Evolutionary conservation across 2,113 vertebrate genomes (phyloP).

Genomic region (Mus musculus): DNA sequence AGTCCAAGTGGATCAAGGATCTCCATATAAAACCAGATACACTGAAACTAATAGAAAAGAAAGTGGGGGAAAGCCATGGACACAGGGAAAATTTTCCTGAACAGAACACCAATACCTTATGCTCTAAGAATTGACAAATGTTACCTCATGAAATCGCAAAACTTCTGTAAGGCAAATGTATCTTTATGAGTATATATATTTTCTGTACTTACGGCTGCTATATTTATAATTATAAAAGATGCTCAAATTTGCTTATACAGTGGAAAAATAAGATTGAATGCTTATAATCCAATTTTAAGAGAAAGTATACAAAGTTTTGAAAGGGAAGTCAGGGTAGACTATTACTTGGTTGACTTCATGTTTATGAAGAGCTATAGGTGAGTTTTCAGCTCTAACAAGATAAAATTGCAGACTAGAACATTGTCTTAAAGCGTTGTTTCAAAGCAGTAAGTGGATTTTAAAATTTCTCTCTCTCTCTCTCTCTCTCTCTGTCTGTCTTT

Average conservation of each 20-base stretch:
- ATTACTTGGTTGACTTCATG: no score
- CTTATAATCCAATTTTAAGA: slow-evolving; percentile 2
- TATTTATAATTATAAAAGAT: slow-evolving; percentile 44
- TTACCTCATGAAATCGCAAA: background rate
- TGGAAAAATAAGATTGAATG: background rate
- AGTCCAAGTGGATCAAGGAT: no score
- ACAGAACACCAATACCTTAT: no score
- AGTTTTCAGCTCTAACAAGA: background rate
- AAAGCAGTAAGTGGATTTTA: background rate
- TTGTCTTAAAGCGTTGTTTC: background rate
- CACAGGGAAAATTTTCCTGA: no score
- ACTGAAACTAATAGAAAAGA: no score
- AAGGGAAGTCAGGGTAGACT: background rate
- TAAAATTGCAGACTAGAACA: background rate
- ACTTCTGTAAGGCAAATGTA: background rate
- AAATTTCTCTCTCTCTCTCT: no score
- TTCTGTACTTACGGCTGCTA: background rate
- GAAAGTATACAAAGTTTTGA: background rate
- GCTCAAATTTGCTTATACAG: background rate
- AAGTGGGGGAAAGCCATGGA: no score
- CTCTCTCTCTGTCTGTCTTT: no score
- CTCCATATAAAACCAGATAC: no score
- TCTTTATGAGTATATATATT: background rate
- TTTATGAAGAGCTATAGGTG: no score
- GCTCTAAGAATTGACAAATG: no score